A percentile compares a stretch with the other conserved stretches of the same genome.
phyloP scores from a whole-genome alignment of 2,888 invertebrate genomes.

The Ashinkailepas kermadecensis region DNA sequence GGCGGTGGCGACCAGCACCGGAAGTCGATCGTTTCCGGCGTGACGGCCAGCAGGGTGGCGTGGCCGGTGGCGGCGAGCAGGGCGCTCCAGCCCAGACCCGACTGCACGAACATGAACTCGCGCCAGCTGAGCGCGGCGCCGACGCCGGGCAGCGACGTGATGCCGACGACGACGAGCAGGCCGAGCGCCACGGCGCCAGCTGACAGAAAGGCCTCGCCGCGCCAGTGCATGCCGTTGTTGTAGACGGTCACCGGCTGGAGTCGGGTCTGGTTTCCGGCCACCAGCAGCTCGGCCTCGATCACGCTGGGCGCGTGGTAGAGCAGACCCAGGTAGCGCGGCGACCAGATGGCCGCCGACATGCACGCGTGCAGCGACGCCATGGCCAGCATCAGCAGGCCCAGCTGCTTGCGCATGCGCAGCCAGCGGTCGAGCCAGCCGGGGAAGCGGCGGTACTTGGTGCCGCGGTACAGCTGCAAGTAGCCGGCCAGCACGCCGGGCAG shows the following conservation, averaged over 20 bases:
- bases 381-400: conserved; percentile 33
- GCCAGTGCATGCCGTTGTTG: conserved; percentile 30
- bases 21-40: conserved; percentile 26
- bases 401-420: conserved; percentile 34
- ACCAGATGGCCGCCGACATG: conserved; percentile 31
- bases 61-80: conserved; percentile 28
- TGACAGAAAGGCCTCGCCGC: conserved; percentile 33
- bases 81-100: conserved; percentile 32
- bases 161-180: conserved; percentile 30
- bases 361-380: conserved; percentile 31
- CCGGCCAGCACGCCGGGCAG: conserved; percentile 31
- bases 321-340: conserved; percentile 30
- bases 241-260: conserved; percentile 26
- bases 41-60: conserved; percentile 29
- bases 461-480: conserved; percentile 33
- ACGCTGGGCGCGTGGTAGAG: conserved; percentile 30
- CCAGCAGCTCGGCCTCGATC: conserved; percentile 22
- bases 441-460: conserved; percentile 34
- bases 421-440: conserved; percentile 34
- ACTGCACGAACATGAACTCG: conserved; percentile 34
- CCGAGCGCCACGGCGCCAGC: conserved; percentile 31
- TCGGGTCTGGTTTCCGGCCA: conserved; percentile 26
- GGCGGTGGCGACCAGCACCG: conserved; percentile 26
- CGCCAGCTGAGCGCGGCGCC: conserved; percentile 32
- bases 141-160: conserved; percentile 33